These are phyloP conservation scores for Andricus quercusramuli DNA, from an alignment of 2,888 invertebrate species.

Conservation along the genomic window DNA sequence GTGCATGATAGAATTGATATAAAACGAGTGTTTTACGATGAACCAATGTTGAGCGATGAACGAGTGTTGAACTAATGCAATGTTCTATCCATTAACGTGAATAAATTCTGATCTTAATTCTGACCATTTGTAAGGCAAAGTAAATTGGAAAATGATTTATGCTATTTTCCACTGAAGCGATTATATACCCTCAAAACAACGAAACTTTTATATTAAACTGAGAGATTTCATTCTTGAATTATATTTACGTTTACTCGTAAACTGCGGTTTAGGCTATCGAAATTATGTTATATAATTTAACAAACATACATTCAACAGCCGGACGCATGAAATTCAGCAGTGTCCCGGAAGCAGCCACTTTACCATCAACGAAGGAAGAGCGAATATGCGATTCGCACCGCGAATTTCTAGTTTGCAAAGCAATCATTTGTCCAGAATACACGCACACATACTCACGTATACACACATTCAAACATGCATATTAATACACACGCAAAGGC, in stretches of 20 bases:
- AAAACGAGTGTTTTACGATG: too few species aligned
- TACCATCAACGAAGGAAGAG: slow-evolving; percentile 34
- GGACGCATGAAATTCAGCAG: slow-evolving; percentile 25
- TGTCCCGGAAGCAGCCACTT: slow-evolving; percentile 23
- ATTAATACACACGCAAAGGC: slow-evolving; percentile 40
- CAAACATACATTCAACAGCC: slow-evolving; percentile 18
- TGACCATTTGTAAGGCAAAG: too few species aligned
- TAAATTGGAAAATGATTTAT: too few species aligned
- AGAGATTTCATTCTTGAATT: neutral
- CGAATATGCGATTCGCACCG: slow-evolving; percentile 45
- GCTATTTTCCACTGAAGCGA: too few species aligned
- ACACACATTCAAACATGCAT: slow-evolving; percentile 51
- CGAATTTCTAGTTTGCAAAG: slow-evolving; percentile 68
- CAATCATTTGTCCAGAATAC: slow-evolving; percentile 64
- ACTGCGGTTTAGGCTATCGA: slow-evolving; percentile 15
- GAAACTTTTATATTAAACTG: neutral
- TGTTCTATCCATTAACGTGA: too few species aligned
- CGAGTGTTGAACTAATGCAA: too few species aligned
- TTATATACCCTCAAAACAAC: neutral
- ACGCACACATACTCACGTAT: slow-evolving; percentile 40
- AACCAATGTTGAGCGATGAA: too few species aligned
- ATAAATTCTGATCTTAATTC: too few species aligned
- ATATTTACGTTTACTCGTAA: neutral
- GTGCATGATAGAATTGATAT: too few species aligned
- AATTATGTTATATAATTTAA: slow-evolving; percentile 21